Base-by-base conservation (phyloP, 2,888 invertebrate genomes). In the Eilema caniola region DNA sequence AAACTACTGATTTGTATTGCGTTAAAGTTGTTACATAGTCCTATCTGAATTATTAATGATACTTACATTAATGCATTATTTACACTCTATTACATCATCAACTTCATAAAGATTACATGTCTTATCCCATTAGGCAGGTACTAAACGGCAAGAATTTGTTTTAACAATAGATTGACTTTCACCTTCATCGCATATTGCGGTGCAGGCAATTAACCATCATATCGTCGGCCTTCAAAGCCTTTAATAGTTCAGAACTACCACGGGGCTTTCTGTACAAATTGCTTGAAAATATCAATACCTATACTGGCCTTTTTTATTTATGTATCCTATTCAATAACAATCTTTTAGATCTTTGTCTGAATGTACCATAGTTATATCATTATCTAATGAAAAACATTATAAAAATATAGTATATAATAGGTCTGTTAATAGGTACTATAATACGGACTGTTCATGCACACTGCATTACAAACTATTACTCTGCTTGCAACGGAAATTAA, bases 31-130 rank as follows among this genome's bases (percentile, higher is more conserved):
- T 78, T 63, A 62, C 37, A 61, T 25, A 59, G 80, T 72, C 79
- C 74, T 76, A 75, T 74, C 56, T 74, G 69, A 62, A 74, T 80
- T 72, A 80, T 75, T 79, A 79, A 79, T 77, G 70, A 77, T 72
- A 41, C 41, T 65, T 67, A 67, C 41, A 79, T 79, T 76, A 72
- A 76, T 71, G 62, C 62, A 78, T 76, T 79, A 72, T 71, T 33
- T 67, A 47, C 62, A 69, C 69, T 59, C 69, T 41, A 71, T 79
- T 79, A 66, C 72, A 28, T 67, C 62, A 73, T 47, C 41, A 69
- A 31, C 37, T 60, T 67, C 57, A 62, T 3, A 53, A 33, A 66
- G 65, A 33, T 57, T 37, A 62, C 28, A 14, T 73, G 28, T 62
- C 31, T 20, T n/a, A 53, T 28, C 20, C 11, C 16, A 62, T 62